Conservation (phyloP, 2,888 invertebrate genomes). For the Euplagia quadripunctaria region DNA sequence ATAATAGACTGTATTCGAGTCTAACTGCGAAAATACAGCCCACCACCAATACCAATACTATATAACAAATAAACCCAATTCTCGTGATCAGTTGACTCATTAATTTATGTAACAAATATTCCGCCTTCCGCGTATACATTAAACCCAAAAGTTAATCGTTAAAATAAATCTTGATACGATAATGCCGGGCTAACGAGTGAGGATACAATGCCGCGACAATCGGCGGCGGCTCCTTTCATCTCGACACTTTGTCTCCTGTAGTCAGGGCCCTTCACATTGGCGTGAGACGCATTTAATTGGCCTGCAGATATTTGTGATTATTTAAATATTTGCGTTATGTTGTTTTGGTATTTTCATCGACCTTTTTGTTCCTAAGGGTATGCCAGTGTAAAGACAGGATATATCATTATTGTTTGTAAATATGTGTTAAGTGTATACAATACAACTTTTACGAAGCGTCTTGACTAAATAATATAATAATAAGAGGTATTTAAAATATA, state of each 20-base stretch:
- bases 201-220: conserved; percentile 86
- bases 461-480: background rate
- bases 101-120: background rate
- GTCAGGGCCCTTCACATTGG: conserved; percentile 53
- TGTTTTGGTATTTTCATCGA: conserved; percentile 36
- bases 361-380: conserved; percentile 17
- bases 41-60: too few relatives aligned
- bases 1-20: too few relatives aligned
- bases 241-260: conserved; percentile 83
- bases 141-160: conserved; percentile 76
- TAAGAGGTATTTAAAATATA: too few relatives aligned
- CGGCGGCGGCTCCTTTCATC: conserved; percentile 85
- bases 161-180: conserved; percentile 86
- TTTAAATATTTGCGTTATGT: conserved; percentile 41
- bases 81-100: background rate
- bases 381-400: background rate
- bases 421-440: background rate
- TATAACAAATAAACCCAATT: too few relatives aligned
- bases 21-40: too few relatives aligned
- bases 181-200: conserved; percentile 85
- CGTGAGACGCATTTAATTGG: conserved; percentile 55
- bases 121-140: conserved; percentile 52
- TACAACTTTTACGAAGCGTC: background rate
- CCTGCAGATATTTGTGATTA: conserved; percentile 51
- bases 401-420: conserved; percentile 7